Percentiles rank a stretch among this genome's conserved stretches.
Evolutionary conservation across 2,888 invertebrate genomes (phyloP).

Genomic region (Hirtodrosophila trivittata): DNA sequence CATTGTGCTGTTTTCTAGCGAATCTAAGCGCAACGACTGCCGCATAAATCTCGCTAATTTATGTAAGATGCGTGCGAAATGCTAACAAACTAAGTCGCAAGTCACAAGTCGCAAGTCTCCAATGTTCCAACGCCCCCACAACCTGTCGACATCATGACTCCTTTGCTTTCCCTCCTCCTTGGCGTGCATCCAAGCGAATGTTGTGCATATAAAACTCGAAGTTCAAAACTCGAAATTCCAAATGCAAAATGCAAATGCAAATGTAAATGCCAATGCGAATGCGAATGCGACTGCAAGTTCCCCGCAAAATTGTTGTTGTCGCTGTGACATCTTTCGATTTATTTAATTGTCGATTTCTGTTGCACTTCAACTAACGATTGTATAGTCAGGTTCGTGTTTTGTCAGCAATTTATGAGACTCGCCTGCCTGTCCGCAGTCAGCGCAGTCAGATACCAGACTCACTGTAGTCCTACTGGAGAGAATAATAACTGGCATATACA

Average conservation of each 20-base stretch:
- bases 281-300: slow-evolving; percentile 35
- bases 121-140: slow-evolving; percentile 23
- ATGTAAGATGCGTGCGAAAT: slow-evolving; percentile 75
- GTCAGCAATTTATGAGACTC: slow-evolving; percentile 61
- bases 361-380: slow-evolving; percentile 72
- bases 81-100: slow-evolving; percentile 68
- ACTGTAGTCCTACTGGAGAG: slow-evolving; percentile 22
- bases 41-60: slow-evolving; percentile 74
- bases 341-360: slow-evolving; percentile 72
- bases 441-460: slow-evolving; percentile 1
- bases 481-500: slow-evolving; percentile 29
- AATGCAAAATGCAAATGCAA: slow-evolving; percentile 26
- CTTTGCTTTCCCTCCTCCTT: slow-evolving; percentile 3
- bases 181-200: slow-evolving; percentile 38
- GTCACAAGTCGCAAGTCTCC: slow-evolving; percentile 29
- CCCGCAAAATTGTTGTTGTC: slow-evolving; percentile 38
- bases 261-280: slow-evolving; percentile 20
- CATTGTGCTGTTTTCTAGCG: slow-evolving; percentile 49
- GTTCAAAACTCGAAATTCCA: slow-evolving; percentile 27
- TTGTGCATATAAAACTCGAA: slow-evolving; percentile 67
- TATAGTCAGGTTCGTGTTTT: slow-evolving; percentile 61
- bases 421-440: slow-evolving; percentile 49
- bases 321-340: slow-evolving; percentile 72
- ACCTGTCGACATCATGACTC: slow-evolving; percentile 9
- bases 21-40: slow-evolving; percentile 63